These are phyloP conservation scores for Ammodytes dubius DNA, from an alignment of 2,113 vertebrate species.

Conservation along the genomic window DNA sequence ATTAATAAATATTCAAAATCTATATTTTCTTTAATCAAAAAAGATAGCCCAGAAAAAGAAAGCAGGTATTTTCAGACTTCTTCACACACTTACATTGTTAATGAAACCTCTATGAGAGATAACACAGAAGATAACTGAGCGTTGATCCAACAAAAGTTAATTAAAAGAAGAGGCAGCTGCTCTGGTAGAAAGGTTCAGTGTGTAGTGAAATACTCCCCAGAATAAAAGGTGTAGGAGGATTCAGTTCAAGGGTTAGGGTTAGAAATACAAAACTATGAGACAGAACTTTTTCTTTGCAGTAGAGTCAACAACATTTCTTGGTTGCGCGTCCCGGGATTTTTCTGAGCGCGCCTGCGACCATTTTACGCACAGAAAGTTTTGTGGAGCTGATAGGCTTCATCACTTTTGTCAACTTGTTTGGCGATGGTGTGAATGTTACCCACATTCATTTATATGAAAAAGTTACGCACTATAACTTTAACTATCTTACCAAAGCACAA, in stretches of 20 bases:
- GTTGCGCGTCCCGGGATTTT: too few species aligned
- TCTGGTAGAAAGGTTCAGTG: background rate
- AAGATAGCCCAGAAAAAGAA: background rate
- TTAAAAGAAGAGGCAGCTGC: background rate
- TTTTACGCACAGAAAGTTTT: too few species aligned
- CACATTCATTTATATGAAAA: too few species aligned
- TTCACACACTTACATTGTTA: background rate
- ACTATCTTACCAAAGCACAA: too few species aligned
- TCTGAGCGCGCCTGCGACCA: too few species aligned
- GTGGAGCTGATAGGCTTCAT: too few species aligned
- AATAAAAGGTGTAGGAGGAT: background rate
- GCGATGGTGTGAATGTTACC: too few species aligned
- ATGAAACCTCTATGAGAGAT: background rate
- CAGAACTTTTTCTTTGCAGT: background rate
- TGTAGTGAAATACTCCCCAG: background rate
- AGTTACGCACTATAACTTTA: too few species aligned
- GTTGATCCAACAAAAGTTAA: background rate
- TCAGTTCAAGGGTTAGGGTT: slow-evolving; percentile 12
- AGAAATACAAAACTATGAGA: background rate
- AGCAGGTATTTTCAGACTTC: background rate
- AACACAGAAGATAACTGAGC: background rate
- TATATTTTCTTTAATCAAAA: too few species aligned
- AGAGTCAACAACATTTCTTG: too few species aligned
- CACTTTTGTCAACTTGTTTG: too few species aligned
- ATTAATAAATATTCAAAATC: background rate